Evolutionary conservation across 1,140 invertebrate species (phyloP), one percentile per base, ranked within the genome.

Genomic region (Drosophila kikkawai): DNA sequence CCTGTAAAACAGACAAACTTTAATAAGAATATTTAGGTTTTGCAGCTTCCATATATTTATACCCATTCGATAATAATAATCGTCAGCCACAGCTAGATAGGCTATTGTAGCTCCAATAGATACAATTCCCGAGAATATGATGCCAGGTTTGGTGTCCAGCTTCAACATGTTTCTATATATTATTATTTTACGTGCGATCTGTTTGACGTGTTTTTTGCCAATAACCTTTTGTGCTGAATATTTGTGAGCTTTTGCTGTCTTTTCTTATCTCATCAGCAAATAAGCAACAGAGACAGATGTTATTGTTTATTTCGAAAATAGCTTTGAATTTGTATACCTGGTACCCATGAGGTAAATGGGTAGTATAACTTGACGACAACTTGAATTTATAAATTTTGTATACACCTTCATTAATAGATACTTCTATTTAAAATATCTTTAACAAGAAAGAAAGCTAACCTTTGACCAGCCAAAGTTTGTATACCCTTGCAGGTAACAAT

Each of bases 111-210:
- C 37, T 37, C 34, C 34, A 22, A 55, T 55, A 15, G 51, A 19
- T 9, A 5, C 34, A 37, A 55, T 37, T 55, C 7, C 51, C 1
- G 51, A 55, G 51, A 55, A 37, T 55, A 55, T 22, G 7, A 55
- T 55, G 12, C 51, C 51, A 15, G 34, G 51, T 15, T 37, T 55
- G 8, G 51, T 55, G 15, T 55, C 34, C 17, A 55, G 17, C 17
- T 22, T 55, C 34, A 55, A 15, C 51, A 55, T 55, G 4, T 37
- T 53, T 55, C 13, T 55, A 15, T 22, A 37, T 19, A 19, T 5
- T 19, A 44, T 19, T 19, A 13, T 32, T 55, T 55, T 19, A 19
- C 51, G 51, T 55, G 34, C 34, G 51, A 22, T 55, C 34, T 37
- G 7, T 4, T 37, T 55, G 17, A 37, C 12, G 51, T 37, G 51